A percentile compares a stretch with the other conserved stretches of the same genome.
Evolutionary conservation across 2,797 vertebrate genomes (phyloP).

Genomic region (Lophura swinhoii): DNA sequence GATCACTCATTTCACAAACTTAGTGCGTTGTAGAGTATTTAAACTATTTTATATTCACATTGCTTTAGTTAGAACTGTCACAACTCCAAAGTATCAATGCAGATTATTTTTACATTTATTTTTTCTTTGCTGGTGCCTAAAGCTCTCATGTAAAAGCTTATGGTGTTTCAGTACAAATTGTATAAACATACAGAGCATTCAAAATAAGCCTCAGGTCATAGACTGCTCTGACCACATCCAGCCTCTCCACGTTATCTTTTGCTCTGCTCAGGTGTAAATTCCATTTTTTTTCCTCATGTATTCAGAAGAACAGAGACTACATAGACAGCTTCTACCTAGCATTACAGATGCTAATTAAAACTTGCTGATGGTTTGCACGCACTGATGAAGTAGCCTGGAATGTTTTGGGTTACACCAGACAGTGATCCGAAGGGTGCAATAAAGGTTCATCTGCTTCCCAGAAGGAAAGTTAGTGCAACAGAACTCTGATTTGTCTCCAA

Average conservation of each 20-base stretch:
- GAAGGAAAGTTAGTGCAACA: neutral
- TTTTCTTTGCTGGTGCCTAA: neutral
- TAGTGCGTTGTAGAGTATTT: neutral
- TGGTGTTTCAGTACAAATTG: neutral
- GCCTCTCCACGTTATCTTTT: neutral
- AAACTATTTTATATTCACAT: neutral
- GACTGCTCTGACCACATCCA: neutral
- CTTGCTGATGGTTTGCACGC: neutral
- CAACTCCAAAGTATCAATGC: neutral
- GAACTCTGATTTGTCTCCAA: neutral
- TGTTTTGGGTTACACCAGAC: neutral
- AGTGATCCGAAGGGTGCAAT: neutral
- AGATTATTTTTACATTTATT: neutral
- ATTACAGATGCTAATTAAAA: neutral
- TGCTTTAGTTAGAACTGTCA: no score
- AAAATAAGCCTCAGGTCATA: neutral
- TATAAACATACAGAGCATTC: neutral
- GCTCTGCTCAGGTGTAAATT: neutral
- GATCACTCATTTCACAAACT: neutral
- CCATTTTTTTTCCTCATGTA: neutral
- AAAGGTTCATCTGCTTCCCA: neutral
- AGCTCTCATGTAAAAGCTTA: neutral
- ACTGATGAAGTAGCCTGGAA: neutral
- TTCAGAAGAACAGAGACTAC: neutral
- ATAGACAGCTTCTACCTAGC: neutral